These are phyloP conservation scores for Callinectes sapidus DNA, from an alignment of 2,888 invertebrate genomes.

Conservation along the genomic window DNA sequence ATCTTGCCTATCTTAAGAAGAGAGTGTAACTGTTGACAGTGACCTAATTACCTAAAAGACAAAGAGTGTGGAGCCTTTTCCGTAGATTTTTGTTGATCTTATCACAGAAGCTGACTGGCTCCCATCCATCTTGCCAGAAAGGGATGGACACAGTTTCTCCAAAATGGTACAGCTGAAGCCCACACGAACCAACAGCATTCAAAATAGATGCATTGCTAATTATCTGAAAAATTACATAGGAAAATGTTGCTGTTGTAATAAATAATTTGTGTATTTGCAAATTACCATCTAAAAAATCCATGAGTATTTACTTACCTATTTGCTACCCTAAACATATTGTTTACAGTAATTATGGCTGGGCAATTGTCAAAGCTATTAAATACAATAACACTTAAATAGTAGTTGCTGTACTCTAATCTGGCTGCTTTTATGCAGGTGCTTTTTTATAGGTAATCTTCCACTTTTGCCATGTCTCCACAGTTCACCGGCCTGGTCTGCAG, in stretches of 20 bases:
- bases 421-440: too few species aligned
- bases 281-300: not conserved
- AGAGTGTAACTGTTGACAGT: not conserved
- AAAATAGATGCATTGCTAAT: constrained; percentile 98
- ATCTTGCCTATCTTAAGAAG: not conserved
- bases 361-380: not conserved
- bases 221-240: constrained; percentile 80
- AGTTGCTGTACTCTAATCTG: too few species aligned
- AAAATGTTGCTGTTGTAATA: not conserved
- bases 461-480: too few species aligned
- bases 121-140: constrained; percentile 97
- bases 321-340: too few species aligned
- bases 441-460: too few species aligned
- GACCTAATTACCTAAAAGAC: constrained; percentile 82
- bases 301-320: not conserved
- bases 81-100: constrained; percentile 90
- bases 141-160: constrained; percentile 99
- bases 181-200: constrained; percentile 97
- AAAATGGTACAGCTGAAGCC: constrained; percentile 95
- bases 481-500: too few species aligned
- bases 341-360: too few species aligned
- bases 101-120: constrained; percentile 96
- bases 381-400: not conserved
- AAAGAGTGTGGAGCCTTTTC: constrained; percentile 94
- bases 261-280: not conserved